phyloP scores from a whole-genome alignment of 2,113 vertebrate genomes.

The Zosterops japonicus region DNA sequence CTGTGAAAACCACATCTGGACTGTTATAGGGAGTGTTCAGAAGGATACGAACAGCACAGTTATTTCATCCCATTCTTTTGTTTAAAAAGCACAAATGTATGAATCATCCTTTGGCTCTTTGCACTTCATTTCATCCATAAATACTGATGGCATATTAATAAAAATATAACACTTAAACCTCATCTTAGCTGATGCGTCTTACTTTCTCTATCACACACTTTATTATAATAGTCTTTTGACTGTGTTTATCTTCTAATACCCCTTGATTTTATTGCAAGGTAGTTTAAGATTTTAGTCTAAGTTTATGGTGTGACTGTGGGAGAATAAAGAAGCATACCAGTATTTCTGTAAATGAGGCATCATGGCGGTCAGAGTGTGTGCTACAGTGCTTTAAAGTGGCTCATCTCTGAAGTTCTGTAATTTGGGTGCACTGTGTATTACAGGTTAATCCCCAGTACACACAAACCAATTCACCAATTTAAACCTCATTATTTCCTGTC shows the following conservation, averaged over 20 bases:
- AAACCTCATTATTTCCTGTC: slow-evolving; percentile 61
- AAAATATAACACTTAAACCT: background rate
- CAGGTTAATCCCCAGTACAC: slow-evolving; percentile 28
- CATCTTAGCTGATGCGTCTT: background rate
- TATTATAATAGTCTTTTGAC: background rate
- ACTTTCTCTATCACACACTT: background rate
- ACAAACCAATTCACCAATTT: slow-evolving; percentile 44
- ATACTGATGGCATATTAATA: background rate
- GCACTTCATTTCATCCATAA: background rate
- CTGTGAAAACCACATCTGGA: background rate
- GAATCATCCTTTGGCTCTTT: background rate
- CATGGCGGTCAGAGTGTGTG: background rate
- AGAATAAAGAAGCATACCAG: background rate
- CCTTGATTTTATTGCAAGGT: background rate
- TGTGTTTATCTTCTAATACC: background rate
- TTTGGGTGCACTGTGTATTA: slow-evolving; percentile 4
- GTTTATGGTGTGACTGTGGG: background rate
- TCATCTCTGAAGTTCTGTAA: slow-evolving; percentile 3
- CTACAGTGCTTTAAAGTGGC: background rate
- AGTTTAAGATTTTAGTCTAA: background rate
- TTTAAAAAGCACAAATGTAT: background rate
- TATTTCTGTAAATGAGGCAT: background rate
- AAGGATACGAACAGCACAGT: background rate
- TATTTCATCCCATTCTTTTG: background rate
- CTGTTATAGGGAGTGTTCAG: background rate